Evolutionary conservation across 2,113 vertebrate genomes (phyloP), one percentile per base, ranked within the genome.

Genomic region (Diadophis punctatus): DNA sequence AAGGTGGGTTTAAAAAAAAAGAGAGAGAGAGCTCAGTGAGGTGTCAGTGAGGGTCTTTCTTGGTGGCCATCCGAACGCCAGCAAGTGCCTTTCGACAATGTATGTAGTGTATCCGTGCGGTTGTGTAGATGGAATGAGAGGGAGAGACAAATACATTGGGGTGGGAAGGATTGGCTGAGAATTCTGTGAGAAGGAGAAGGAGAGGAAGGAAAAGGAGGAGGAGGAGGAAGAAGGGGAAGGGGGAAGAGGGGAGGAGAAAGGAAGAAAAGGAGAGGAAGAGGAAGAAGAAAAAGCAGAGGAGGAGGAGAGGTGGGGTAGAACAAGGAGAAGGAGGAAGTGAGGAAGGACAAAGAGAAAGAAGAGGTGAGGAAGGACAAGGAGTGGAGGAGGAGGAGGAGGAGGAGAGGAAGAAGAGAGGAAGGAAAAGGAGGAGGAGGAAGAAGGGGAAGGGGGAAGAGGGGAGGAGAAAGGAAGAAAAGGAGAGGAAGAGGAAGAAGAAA

Each of bases 41-140:
- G 4, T n/a, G 0, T 22, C 60, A 3, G n/a, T n/a, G n/a, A 43
- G 52, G 25, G 51, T 30, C 0, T 86, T 3, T 0, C 0, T 0
- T 39, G 30, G 8, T 34, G 14, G 46, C 27, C 23, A 74, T 9
- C 46, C 46, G 9, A 48, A 53, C 11, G 1, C 3, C 27, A 20
- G 3, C 43, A 48, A 3, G 18, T 46, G 8, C 0, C 0, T 18
- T 20, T 16, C n/a, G 34, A 56, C 34, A 4, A 20, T 14, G 86
- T 23, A 0, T 3, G 43, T 18, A 8, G 34, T 87, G 39, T 39
- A 49, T 49, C 55, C 0, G 12, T 34, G 30, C 14, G 55, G 11
- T 46, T 46, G n/a, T 46, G n/a, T 48, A 58, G 8, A 8, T 25
- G 55, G 18, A 23, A 87, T 1, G 49, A n/a, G 51, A 11, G 1